Conservation (phyloP, 1,140 invertebrate species). For the Monomorium pharaonis region DNA sequence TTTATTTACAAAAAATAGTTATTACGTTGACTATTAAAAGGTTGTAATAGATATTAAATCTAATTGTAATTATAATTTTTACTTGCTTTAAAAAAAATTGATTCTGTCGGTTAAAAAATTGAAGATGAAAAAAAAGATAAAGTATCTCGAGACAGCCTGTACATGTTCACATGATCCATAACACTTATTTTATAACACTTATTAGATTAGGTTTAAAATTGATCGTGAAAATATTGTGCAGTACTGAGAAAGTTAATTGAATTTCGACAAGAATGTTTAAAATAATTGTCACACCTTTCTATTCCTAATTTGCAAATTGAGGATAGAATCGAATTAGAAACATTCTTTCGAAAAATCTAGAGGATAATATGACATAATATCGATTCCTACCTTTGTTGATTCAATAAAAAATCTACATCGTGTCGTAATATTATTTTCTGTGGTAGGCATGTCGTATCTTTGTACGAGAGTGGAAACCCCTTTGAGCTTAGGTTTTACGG, state of each 20-base stretch:
- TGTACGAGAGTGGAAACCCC: neutral
- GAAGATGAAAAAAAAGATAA: neutral
- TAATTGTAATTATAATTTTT: neutral
- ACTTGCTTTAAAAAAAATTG: neutral
- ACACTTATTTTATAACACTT: too few relatives aligned
- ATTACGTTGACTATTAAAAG: neutral
- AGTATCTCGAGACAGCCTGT: neutral
- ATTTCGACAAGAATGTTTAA: conserved; percentile 4
- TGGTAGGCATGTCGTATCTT: conserved; percentile 13
- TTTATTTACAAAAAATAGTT: neutral
- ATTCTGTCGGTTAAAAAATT: neutral
- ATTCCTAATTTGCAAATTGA: conserved; percentile 11
- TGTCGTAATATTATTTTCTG: conserved; percentile 18
- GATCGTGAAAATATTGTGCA: conserved; percentile 8
- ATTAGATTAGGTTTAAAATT: conserved; percentile 4
- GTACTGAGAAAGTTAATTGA: neutral
- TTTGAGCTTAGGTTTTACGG: conserved; percentile 43
- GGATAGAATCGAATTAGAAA: neutral
- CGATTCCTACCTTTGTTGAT: conserved; percentile 5
- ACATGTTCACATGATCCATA: too few relatives aligned
- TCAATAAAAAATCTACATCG: neutral
- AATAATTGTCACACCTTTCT: conserved; percentile 23
- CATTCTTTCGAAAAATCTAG: neutral
- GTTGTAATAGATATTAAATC: neutral
- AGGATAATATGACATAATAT: conserved; percentile 14